These are phyloP conservation scores for Pygoscelis adeliae DNA, from an alignment of 2,113 vertebrate species.

Conservation along the genomic window DNA sequence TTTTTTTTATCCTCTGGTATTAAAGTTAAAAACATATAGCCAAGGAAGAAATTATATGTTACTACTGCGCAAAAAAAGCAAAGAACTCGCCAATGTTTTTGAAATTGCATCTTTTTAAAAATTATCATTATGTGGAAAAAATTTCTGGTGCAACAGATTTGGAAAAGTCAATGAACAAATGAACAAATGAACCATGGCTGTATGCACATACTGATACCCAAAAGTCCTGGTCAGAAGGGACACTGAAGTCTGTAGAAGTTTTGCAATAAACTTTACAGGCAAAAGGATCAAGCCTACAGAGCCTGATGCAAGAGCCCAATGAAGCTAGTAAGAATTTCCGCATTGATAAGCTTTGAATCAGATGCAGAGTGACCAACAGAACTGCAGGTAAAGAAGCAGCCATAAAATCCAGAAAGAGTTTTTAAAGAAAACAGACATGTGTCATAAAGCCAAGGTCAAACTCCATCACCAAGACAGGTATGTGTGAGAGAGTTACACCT, in stretches of 20 bases:
- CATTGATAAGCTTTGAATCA: neutral
- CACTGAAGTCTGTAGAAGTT: neutral
- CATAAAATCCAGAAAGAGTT: neutral
- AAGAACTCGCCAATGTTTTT: neutral
- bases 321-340: neutral
- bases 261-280: neutral
- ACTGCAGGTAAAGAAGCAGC: neutral
- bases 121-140: neutral
- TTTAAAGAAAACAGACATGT: neutral
- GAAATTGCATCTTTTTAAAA: neutral
- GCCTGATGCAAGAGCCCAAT: neutral
- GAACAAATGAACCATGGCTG: neutral
- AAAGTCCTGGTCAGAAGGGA: neutral
- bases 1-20: neutral
- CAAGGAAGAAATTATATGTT: neutral
- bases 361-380: neutral
- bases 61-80: neutral
- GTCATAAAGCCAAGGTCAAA: constrained; percentile 4
- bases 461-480: neutral
- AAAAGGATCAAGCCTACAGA: neutral
- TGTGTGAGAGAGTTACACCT: neutral
- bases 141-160: neutral
- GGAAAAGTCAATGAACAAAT: neutral
- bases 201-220: neutral
- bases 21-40: neutral